Evolutionary conservation across 2,113 vertebrate species (phyloP), one percentile per base, ranked within the genome.

Genomic region (Nematolebias whitei): DNA sequence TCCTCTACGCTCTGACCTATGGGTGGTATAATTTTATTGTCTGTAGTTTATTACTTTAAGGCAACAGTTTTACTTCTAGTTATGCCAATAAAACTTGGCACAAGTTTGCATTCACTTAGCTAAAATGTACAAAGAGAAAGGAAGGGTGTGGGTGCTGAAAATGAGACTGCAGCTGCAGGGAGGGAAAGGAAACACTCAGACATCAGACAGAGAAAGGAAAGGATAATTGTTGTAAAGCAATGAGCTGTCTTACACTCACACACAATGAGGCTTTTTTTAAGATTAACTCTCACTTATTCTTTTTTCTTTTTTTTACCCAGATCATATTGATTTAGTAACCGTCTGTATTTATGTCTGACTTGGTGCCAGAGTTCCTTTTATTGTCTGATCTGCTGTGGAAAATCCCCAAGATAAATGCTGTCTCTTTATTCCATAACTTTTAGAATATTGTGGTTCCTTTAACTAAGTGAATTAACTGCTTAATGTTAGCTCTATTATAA

Each of bases 101-200:
- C 12, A 15, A 53, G 40, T 44, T 73, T 43, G 67, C 38, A 22
- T 70, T 40, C 2, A 38, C 57, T 70, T 48, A 57, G 43, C 54
- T 62, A 35, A 70, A 66, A 70, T 60, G 65, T 39, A 67, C 52
- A 77, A 53, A 63, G 60, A 44, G 48, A 76, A 19, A 43, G 47
- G 53, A 75, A 78, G 78, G 70, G 74, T 84, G 79, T 68, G 66
- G 51, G 51, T 53, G 71, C 47, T 71, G 29, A 44, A 51, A 71
- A 53, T 53, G 68, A 79, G 79, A 48, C 74, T 83, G 79, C 82
- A 84, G 86, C 82, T 87, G 82, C 71, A 80, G 73, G 56, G 70
- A 74, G 77, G 63, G 51, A 74, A 60, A 45, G 69, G 59, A 70
- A 76, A 71, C 53, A 69, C 63, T 83, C 68, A 56, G 55, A 69